These are phyloP conservation scores for Platanista minor DNA, from an alignment of 2,113 vertebrate genomes.

Conservation along the genomic window DNA sequence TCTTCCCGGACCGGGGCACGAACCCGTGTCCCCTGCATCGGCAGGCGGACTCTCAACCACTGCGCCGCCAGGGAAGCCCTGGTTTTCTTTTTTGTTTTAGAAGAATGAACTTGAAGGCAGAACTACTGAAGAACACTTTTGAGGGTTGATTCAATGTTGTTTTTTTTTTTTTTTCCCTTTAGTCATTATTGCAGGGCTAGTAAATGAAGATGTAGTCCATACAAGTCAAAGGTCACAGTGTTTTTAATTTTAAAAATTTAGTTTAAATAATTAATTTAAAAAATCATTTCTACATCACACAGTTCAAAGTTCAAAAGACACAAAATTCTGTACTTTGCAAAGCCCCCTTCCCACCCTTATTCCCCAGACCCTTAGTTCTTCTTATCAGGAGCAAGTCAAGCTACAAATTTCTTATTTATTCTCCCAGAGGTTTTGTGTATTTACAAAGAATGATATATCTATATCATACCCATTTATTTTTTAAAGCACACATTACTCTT, in stretches of 20 bases:
- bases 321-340: background rate
- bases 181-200: background rate
- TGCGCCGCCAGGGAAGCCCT: too few relatives aligned
- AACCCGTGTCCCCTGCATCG: too few relatives aligned
- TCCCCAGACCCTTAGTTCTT: background rate
- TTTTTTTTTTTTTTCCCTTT: background rate
- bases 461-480: background rate
- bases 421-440: background rate
- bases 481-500: background rate
- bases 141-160: background rate
- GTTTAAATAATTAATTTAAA: background rate
- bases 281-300: background rate
- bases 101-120: background rate
- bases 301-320: background rate
- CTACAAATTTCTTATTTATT: background rate
- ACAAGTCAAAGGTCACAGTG: background rate
- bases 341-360: background rate
- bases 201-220: background rate
- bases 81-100: background rate
- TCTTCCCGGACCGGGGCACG: too few relatives aligned
- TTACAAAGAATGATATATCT: background rate
- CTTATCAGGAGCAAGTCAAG: background rate
- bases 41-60: too few relatives aligned
- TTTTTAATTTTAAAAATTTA: background rate
- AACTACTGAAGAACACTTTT: background rate